Conservation (phyloP, 1,140 invertebrate species). For the Campoletis sonorensis region DNA sequence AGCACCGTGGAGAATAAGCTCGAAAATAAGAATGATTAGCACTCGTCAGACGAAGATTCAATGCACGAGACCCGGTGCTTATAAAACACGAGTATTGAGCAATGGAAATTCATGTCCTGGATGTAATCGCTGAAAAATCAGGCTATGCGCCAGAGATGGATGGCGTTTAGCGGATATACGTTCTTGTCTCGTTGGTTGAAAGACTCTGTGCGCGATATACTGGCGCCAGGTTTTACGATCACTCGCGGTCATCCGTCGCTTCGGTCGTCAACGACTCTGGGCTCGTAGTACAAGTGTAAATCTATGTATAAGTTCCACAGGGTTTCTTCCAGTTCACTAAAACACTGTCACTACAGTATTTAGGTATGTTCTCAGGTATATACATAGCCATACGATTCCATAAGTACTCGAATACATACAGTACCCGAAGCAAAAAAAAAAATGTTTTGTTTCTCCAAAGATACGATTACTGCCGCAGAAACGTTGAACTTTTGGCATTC, state of each 20-base stretch:
- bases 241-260: constrained; percentile 48
- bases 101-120: background rate
- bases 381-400: background rate
- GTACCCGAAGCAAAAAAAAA: too few relatives aligned
- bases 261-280: constrained; percentile 26
- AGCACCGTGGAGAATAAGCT: too few relatives aligned
- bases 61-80: background rate
- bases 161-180: constrained; percentile 8
- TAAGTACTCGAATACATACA: background rate
- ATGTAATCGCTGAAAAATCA: constrained; percentile 14
- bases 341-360: constrained; percentile 1
- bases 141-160: background rate
- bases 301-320: background rate
- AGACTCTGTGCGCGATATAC: constrained; percentile 40
- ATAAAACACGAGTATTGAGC: background rate
- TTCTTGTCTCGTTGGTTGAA: constrained; percentile 39
- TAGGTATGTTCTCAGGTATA: constrained; percentile 29
- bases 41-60: too few relatives aligned
- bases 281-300: background rate
- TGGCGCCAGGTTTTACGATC: constrained; percentile 65
- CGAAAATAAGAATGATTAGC: too few relatives aligned
- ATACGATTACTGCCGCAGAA: too few relatives aligned
- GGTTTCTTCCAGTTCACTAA: constrained; percentile 32
- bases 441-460: too few relatives aligned
- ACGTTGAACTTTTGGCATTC: too few relatives aligned